A percentile compares a stretch with the other conserved stretches of the same genome.
Evolutionary conservation across 53 echinoderm and acorn worm species (phyloP).

Genomic region (Holothuria scabra): DNA sequence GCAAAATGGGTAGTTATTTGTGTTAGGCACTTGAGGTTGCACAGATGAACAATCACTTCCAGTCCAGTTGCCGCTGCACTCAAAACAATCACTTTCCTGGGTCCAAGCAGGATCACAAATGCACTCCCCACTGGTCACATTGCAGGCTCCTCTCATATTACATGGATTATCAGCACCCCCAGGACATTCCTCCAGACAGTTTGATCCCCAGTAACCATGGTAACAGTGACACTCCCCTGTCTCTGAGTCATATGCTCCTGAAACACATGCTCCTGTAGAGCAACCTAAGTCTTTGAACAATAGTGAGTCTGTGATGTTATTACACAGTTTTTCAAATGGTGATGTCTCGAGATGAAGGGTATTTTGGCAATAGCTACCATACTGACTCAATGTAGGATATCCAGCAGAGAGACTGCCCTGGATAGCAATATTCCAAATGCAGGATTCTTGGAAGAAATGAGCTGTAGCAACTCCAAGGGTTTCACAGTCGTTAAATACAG

Average conservation of each 20-base stretch:
- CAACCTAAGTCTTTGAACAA: slow-evolving; percentile 72
- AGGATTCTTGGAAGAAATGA: slow-evolving; percentile 74
- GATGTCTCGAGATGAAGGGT: slow-evolving; percentile 54
- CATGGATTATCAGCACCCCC: slow-evolving; percentile 78
- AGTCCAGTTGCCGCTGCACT: slow-evolving; percentile 77
- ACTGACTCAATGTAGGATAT: slow-evolving; percentile 50
- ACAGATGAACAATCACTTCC: slow-evolving; percentile 70
- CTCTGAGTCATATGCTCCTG: slow-evolving; percentile 57
- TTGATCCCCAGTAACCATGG: slow-evolving; percentile 76
- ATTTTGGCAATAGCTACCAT: slow-evolving; percentile 68
- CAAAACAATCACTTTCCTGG: slow-evolving; percentile 73
- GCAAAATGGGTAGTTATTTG: slow-evolving; percentile 56
- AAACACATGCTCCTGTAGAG: slow-evolving; percentile 62
- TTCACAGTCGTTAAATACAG: slow-evolving; percentile 59
- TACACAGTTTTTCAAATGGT: slow-evolving; percentile 61
- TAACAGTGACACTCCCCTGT: slow-evolving; percentile 70
- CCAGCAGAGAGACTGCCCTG: slow-evolving; percentile 31
- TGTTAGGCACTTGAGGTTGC: slow-evolving; percentile 49
- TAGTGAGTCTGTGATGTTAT: slow-evolving; percentile 65
- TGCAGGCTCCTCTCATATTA: slow-evolving; percentile 71
- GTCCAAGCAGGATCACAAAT: slow-evolving; percentile 79
- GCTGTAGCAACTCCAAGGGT: slow-evolving; percentile 59
- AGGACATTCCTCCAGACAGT: slow-evolving; percentile 71
- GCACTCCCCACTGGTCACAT: slow-evolving; percentile 71
- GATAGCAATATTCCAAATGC: slow-evolving; percentile 69